Base-by-base conservation (phyloP, 2,888 invertebrate species). In the Uropetala carovei region DNA sequence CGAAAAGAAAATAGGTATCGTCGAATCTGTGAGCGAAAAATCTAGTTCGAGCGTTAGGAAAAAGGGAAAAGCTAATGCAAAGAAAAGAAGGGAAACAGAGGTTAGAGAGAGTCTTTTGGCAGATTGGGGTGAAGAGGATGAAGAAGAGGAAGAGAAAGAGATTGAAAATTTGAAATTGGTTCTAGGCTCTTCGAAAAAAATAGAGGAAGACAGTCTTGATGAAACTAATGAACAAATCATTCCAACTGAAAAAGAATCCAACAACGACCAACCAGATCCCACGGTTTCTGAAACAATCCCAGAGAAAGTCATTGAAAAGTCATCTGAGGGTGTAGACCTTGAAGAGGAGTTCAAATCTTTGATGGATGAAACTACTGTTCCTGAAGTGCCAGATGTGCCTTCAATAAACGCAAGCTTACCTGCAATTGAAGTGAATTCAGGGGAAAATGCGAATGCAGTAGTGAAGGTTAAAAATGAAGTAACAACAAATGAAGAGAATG, bases 81-180 rank as follows among this genome's bases (percentile, higher is more conserved):
- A 94, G 94, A 7, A 93, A 89, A 93, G 92, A 85, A 43, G 92
- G 93, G 9, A 95, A 94, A 92, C 94, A 94, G 59, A 93, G 93
- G 68, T 97, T 93, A 96, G 97, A 93, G 97, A 96, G 92, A 96
- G 97, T 93, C 95, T 98, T 83, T 95, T 98, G 92, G 97, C 97
- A 0, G 98, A 98, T 94, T 98, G 98, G 98, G 97, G 97, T 93
- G 97, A 97, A 93, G 96, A 96, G 93, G 96, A 96, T 27, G 95
- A 96, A 75, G 95, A 95, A 58, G 95, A 95, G 68, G 94, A 95
- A 94, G 93, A 94, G 93, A 92, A 93, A 16, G 93, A 93, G 68
- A 85, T 68, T n/a, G 81, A 92, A 81, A 92, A 59, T 93, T 93
- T 92, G 84, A 93, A 64, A 91, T 58, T 92, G 58, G 92, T 81